phyloP scores from a whole-genome alignment of 2,113 vertebrate genomes.

The Dromaius novaehollandiae region DNA sequence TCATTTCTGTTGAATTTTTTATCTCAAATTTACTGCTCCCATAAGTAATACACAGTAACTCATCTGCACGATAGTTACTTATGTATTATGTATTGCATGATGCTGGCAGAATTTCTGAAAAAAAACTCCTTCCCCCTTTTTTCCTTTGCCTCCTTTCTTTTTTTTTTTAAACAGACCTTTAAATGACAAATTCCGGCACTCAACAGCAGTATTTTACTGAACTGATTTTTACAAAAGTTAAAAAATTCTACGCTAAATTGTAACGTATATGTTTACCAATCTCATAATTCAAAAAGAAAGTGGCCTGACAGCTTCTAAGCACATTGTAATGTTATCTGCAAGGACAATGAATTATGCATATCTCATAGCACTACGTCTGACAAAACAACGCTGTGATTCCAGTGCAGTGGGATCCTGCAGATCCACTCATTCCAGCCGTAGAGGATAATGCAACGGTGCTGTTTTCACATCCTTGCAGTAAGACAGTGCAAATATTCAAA shows the following conservation, averaged over 20 bases:
- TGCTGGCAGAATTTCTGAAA: constrained; percentile 17
- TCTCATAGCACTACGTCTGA: background rate
- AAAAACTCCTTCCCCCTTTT: background rate
- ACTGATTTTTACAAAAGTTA: background rate
- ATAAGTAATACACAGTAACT: constrained; percentile 70
- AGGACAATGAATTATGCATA: constrained; percentile 56
- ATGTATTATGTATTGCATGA: constrained; percentile 48
- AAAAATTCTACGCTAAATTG: constrained; percentile 31
- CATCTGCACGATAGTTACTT: constrained; percentile 53
- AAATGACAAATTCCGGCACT: constrained; percentile 36
- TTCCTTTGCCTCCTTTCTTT: background rate
- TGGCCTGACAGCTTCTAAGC: constrained; percentile 15
- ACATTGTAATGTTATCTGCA: constrained; percentile 35
- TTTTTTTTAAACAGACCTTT: background rate
- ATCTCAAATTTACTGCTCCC: constrained; percentile 68
- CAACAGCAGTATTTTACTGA: constrained; percentile 21
- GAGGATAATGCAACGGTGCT: background rate
- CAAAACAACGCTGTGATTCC: constrained; percentile 15
- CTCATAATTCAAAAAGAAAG: constrained; percentile 41
- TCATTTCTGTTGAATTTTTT: constrained; percentile 75
- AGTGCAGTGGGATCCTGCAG: background rate
- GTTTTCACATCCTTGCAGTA: background rate
- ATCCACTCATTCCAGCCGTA: background rate
- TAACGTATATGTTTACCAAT: constrained; percentile 27
- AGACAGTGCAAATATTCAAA: constrained; percentile 6